Evolutionary conservation across 2,888 invertebrate species (phyloP).

Genomic region (Fragum fragum): DNA sequence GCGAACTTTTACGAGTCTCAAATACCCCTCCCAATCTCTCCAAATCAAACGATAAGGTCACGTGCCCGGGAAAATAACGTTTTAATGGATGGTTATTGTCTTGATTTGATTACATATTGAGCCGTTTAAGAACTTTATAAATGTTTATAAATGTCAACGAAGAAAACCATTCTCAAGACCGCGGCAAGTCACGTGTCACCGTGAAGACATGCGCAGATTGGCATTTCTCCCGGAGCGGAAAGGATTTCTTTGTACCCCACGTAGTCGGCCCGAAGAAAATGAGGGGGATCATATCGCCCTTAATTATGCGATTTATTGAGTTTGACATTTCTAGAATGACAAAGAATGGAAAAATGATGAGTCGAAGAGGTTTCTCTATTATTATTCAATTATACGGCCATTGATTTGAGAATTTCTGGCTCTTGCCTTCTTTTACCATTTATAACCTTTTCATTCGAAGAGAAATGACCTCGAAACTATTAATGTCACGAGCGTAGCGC

Average conservation of each 20-base stretch:
- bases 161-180: slow-evolving; percentile 23
- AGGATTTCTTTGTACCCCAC: slow-evolving; percentile 37
- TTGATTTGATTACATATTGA: slow-evolving; percentile 42
- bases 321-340: slow-evolving; percentile 54
- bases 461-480: too few species aligned
- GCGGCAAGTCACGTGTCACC: slow-evolving; percentile 22
- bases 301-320: slow-evolving; percentile 51
- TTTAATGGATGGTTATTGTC: slow-evolving; percentile 45
- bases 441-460: background rate
- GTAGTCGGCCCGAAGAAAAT: slow-evolving; percentile 30
- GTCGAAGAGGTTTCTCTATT: slow-evolving; percentile 26
- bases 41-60: slow-evolving; percentile 31
- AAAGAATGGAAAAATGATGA: slow-evolving; percentile 43
- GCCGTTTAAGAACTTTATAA: slow-evolving; percentile 40
- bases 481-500: too few species aligned
- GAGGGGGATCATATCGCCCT: slow-evolving; percentile 44
- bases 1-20: slow-evolving; percentile 26
- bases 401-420: slow-evolving; percentile 15
- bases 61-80: slow-evolving; percentile 34
- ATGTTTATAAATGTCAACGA: slow-evolving; percentile 48
- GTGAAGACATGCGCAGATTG: slow-evolving; percentile 25
- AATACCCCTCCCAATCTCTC: slow-evolving; percentile 16
- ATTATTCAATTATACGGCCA: slow-evolving; percentile 35
- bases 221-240: slow-evolving; percentile 40
- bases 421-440: slow-evolving; percentile 12